Conservation (phyloP, 2,888 invertebrate genomes). For the Ormyrus rosae region DNA sequence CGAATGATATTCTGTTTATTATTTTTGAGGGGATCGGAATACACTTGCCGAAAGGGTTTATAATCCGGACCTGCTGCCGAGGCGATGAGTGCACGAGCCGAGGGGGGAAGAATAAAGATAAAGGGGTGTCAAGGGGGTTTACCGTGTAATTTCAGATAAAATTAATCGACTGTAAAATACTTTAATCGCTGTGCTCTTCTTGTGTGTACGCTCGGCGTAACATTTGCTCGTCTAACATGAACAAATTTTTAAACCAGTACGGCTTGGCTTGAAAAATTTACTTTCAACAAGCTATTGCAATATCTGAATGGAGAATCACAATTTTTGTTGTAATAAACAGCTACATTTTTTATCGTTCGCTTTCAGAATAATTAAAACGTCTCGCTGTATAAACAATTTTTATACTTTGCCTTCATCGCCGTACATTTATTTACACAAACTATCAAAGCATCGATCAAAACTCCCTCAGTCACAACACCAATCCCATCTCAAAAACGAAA, state of each 20-base stretch:
- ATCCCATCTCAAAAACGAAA: conserved; percentile 5
- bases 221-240: too few species aligned
- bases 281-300: too few species aligned
- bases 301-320: too few species aligned
- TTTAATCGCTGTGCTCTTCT: conserved; percentile 1
- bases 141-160: conserved; percentile 54
- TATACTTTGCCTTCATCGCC: too few species aligned
- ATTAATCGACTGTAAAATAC: conserved; percentile 61
- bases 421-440: too few species aligned
- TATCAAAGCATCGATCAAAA: not conserved
- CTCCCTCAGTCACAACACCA: not conserved
- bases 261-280: too few species aligned
- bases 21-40: conserved; percentile 26
- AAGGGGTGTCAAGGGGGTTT: conserved; percentile 55
- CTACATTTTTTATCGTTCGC: too few species aligned
- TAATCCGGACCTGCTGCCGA: conserved; percentile 64
- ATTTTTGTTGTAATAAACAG: too few species aligned
- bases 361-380: too few species aligned
- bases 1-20: conserved; percentile 40
- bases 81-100: conserved; percentile 37
- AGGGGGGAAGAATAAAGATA: conserved; percentile 49
- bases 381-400: too few species aligned
- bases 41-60: conserved; percentile 58
- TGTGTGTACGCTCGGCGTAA: not conserved
- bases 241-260: too few species aligned